These are phyloP conservation scores for Diarsia mendica DNA, from an alignment of 2,888 invertebrate genomes.

Conservation along the genomic window DNA sequence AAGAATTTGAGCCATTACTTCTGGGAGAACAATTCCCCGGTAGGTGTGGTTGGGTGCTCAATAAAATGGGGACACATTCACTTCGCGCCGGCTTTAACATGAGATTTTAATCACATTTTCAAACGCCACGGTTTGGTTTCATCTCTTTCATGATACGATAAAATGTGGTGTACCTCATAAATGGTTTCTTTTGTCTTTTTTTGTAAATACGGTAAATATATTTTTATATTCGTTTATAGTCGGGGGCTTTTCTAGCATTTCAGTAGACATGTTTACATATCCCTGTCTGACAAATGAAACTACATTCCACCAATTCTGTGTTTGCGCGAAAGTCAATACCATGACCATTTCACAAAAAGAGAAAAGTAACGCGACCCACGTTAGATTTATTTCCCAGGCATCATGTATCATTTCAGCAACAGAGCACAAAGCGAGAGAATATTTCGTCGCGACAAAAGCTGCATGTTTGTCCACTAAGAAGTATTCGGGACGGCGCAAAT, in stretches of 20 bases:
- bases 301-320: background rate
- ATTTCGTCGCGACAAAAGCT: conserved; percentile 50
- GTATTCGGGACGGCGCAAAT: conserved; percentile 58
- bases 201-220: background rate
- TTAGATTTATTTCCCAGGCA: conserved; percentile 42
- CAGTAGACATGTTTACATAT: background rate
- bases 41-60: conserved; percentile 1
- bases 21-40: conserved; percentile 10
- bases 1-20: conserved; percentile 21
- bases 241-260: background rate
- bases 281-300: background rate
- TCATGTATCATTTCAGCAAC: conserved; percentile 52
- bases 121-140: background rate
- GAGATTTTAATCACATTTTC: conserved; percentile 39
- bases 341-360: conserved; percentile 24
- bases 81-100: background rate
- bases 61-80: conserved; percentile 34
- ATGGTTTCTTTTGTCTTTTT: background rate
- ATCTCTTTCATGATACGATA: background rate
- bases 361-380: conserved; percentile 1
- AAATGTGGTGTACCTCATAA: background rate
- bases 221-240: background rate
- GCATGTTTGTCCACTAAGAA: conserved; percentile 51
- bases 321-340: background rate
- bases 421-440: conserved; percentile 46